A percentile compares a stretch with the other conserved stretches of the same genome.
Conservation (phyloP, 1,140 invertebrate species). For the Brachionus paranguensis region DNA sequence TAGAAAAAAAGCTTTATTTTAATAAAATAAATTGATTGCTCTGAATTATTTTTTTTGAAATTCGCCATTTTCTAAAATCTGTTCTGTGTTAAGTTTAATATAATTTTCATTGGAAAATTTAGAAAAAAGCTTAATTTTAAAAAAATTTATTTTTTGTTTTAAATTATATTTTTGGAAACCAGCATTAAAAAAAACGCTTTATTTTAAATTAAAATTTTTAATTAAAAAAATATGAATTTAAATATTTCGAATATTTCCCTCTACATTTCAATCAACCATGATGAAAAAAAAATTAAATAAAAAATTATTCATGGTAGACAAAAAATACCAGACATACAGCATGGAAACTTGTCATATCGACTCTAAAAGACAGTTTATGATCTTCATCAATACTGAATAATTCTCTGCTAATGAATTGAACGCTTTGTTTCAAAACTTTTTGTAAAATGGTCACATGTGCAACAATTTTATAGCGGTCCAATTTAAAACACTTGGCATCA, state of each 20-base stretch:
- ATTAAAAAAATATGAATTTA: too few relatives aligned
- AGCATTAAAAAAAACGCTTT: too few relatives aligned
- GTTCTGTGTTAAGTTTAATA: background rate
- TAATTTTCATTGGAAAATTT: too few relatives aligned
- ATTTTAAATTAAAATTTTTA: too few relatives aligned
- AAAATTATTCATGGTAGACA: constrained; percentile 20
- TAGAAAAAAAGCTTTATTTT: too few relatives aligned
- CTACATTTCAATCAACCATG: too few relatives aligned
- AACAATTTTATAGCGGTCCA: constrained; percentile 26
- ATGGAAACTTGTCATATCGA: background rate
- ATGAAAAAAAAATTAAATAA: background rate
- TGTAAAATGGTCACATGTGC: background rate
- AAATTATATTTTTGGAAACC: too few relatives aligned
- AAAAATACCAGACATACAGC: constrained; percentile 12
- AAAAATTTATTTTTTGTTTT: too few relatives aligned
- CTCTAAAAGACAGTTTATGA: constrained; percentile 3
- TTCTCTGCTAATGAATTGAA: constrained; percentile 25
- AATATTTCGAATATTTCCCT: too few relatives aligned
- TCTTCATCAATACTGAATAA: constrained; percentile 19
- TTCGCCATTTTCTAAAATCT: background rate
- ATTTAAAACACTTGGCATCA: constrained; percentile 24
- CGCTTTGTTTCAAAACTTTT: background rate
- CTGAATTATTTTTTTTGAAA: too few relatives aligned
- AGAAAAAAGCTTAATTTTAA: too few relatives aligned
- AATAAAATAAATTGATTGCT: too few relatives aligned